Evolutionary conservation across 2,888 invertebrate genomes (phyloP), one percentile per base, ranked within the genome.

Genomic region (Tenthredo distinguenda): DNA sequence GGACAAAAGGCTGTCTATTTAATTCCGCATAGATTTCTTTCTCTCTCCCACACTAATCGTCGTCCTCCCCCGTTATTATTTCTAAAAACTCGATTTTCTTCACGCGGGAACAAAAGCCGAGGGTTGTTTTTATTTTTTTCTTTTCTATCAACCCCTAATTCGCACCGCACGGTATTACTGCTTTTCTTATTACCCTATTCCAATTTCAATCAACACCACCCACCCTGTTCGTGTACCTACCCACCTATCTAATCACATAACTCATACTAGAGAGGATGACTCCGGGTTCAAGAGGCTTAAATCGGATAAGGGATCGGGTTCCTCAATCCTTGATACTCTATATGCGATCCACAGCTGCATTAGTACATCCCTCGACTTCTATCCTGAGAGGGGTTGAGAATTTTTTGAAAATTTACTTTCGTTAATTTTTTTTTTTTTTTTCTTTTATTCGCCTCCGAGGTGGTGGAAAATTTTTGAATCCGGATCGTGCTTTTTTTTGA

Each of bases 391-490:
- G n/a, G 55, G 6, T 55, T 7, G 6, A 55, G 2, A n/a, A 55
- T n/a, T 55, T 55, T 55, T 55, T 7, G n/a, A 55, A 55, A 55
- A 40, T 71, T 85, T 26, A 26, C 26, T 86, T 87, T 81, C 89
- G 87, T 84, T n/a, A 15, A 2, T 74, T 9, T 74, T 34, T 74
- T 43, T 18, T 21, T 4, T 34, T 71, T 37, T 71, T 62, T 1
- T 40, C 12, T 3, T 4, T 2, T 10, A 3, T 40, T 40, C 1
- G 6, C 40, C 40, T 6, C 6, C 7, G 40, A 7, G 1, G 40
- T 40, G 5, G 6, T 6, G 7, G 40, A 40, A 7, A 40, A 5
- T 40, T 40, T 7, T 6, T 40, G 6, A 0, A 40, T 1, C 7
- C 40, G 10, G 1, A 10, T 43, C 10, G 40, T 1, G 40, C 43